Conservation (phyloP, 2,113 vertebrate genomes). For the Dicrurus megarhynchus region DNA sequence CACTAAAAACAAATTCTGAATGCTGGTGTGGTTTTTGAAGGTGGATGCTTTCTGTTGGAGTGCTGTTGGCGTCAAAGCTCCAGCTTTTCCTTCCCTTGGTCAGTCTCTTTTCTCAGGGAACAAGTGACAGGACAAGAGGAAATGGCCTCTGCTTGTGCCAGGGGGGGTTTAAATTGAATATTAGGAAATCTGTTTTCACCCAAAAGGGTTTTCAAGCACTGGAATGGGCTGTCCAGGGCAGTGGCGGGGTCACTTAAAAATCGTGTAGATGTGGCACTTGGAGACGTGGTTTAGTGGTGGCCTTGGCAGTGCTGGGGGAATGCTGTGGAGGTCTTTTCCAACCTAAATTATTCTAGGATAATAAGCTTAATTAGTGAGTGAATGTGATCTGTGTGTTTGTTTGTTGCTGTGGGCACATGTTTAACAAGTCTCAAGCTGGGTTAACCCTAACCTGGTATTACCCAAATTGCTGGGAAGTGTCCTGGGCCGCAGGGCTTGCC, state of each 20-base stretch:
- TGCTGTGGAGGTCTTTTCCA: neutral
- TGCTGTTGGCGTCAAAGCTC: neutral
- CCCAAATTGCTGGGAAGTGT: neutral
- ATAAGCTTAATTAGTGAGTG: neutral
- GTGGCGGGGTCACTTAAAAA: neutral
- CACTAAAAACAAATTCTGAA: neutral
- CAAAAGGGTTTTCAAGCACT: neutral
- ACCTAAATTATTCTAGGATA: neutral
- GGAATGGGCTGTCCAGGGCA: neutral
- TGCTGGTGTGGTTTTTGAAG: neutral
- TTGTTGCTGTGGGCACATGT: neutral
- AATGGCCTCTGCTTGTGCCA: neutral
- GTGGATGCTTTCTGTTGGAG: neutral
- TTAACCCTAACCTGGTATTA: neutral
- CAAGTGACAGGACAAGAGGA: neutral
- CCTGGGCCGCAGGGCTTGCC: neutral
- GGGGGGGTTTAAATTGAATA: neutral
- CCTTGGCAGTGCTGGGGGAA: neutral
- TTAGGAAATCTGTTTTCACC: neutral
- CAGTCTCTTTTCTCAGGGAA: neutral
- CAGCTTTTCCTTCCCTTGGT: neutral
- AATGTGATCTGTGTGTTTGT: neutral
- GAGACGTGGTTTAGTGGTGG: neutral
- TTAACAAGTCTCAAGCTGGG: neutral
- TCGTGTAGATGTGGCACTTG: rapidly evolving